Conservation (phyloP, 2,888 invertebrate genomes). For the Pristionchus exspectatus region DNA sequence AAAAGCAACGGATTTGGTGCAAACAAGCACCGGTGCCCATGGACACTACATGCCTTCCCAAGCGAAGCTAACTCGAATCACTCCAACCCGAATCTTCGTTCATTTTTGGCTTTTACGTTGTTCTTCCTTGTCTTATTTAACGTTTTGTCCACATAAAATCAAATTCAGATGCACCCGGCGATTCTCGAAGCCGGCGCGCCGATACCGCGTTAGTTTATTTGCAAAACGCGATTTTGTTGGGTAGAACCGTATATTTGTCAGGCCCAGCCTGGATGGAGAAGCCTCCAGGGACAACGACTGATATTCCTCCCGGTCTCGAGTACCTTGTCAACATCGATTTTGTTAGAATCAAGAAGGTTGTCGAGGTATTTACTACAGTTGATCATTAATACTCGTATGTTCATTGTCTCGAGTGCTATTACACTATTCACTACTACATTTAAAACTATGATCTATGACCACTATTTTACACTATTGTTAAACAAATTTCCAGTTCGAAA, state of each 20-base stretch:
- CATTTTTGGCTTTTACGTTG: neutral
- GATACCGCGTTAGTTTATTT: conserved; percentile 10
- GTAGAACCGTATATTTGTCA: too few species aligned
- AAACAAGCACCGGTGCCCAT: too few species aligned
- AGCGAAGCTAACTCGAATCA: too few species aligned
- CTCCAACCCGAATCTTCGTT: neutral
- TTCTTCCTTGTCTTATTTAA: neutral
- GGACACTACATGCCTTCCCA: too few species aligned
- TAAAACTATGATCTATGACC: too few species aligned
- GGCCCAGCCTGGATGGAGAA: conserved; percentile 43
- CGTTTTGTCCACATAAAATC: neutral
- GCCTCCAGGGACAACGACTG: neutral
- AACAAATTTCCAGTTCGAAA: neutral
- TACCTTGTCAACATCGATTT: conserved; percentile 10
- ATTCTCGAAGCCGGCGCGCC: neutral
- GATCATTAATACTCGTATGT: too few species aligned
- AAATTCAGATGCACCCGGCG: neutral
- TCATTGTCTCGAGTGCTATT: too few species aligned
- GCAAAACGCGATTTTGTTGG: too few species aligned
- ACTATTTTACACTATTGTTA: neutral
- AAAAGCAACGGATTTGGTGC: too few species aligned
- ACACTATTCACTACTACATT: neutral
- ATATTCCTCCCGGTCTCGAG: conserved; percentile 34
- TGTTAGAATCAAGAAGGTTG: conserved; percentile 23
- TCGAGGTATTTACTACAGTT: conserved; percentile 5